Evolutionary conservation across 2,888 invertebrate species (phyloP).

Genomic region (Macrosoma leucophasiata): DNA sequence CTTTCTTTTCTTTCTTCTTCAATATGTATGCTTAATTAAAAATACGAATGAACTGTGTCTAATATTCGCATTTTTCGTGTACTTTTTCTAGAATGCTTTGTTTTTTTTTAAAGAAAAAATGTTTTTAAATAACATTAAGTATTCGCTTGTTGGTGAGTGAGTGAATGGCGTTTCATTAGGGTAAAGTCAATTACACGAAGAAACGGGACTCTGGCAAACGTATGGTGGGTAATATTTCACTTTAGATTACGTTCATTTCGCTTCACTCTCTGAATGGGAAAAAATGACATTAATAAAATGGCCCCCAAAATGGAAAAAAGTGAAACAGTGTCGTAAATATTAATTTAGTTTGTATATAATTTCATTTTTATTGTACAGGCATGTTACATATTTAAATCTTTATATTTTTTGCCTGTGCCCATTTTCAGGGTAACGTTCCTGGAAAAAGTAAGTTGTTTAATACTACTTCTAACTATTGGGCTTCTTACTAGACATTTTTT

Average conservation of each 20-base stretch:
- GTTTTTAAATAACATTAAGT: too few species aligned
- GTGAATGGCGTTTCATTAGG: slow-evolving; percentile 50
- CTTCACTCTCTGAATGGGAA: slow-evolving; percentile 40
- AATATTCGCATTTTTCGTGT: too few species aligned
- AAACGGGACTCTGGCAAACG: slow-evolving; percentile 34
- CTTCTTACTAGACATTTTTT: too few species aligned
- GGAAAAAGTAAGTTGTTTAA: too few species aligned
- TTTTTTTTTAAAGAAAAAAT: too few species aligned
- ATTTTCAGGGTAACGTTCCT: too few species aligned
- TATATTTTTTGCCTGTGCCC: too few species aligned
- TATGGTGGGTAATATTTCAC: slow-evolving; percentile 49
- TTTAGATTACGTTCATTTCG: slow-evolving; percentile 43
- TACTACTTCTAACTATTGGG: too few species aligned
- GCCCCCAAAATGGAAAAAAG: slow-evolving; percentile 27
- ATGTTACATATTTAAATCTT: slow-evolving; percentile 4
- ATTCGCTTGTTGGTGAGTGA: slow-evolving; percentile 21
- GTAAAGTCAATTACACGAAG: slow-evolving; percentile 46
- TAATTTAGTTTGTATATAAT: slow-evolving; percentile 23
- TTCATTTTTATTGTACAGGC: neutral
- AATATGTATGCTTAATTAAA: too few species aligned
- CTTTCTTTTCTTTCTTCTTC: too few species aligned
- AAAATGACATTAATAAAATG: slow-evolving; percentile 43
- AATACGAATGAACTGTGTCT: too few species aligned
- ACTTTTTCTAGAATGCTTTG: too few species aligned
- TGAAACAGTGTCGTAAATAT: slow-evolving; percentile 41